A percentile compares a stretch with the other conserved stretches of the same genome.
These are phyloP conservation scores for Acleris emargana DNA, from an alignment of 2,888 invertebrate species.

Conservation along the genomic window DNA sequence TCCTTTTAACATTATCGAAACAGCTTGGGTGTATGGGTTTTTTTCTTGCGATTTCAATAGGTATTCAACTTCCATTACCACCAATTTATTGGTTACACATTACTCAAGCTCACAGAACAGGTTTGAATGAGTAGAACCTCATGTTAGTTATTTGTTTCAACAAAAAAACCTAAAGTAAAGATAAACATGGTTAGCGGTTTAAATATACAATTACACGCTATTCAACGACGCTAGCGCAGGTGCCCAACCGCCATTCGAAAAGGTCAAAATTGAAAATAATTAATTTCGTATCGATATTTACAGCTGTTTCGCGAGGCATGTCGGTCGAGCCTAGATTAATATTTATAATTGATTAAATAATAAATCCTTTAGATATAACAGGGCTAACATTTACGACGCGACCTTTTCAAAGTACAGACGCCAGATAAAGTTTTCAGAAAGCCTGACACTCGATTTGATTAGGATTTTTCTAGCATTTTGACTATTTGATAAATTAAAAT, in stretches of 20 bases:
- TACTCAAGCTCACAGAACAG: conserved; percentile 7
- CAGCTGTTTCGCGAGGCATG: conserved; percentile 23
- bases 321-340: background rate
- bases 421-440: too few relatives aligned
- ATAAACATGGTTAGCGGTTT: conserved; percentile 22
- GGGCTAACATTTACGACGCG: too few relatives aligned
- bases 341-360: background rate
- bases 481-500: too few relatives aligned
- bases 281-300: conserved; percentile 28
- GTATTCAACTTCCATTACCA: background rate
- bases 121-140: conserved; percentile 5
- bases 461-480: too few relatives aligned
- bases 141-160: conserved; percentile 4
- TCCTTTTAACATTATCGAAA: too few relatives aligned
- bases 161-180: conserved; percentile 22
- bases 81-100: background rate
- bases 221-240: conserved; percentile 34
- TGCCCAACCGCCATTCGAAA: conserved; percentile 21
- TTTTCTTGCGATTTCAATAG: background rate
- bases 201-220: conserved; percentile 38
- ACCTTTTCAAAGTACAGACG: too few relatives aligned
- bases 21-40: too few relatives aligned
- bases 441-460: too few relatives aligned
- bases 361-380: background rate
- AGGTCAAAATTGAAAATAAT: conserved; percentile 32